phyloP scores from a whole-genome alignment of 1,140 invertebrate genomes.

The Venustaconcha ellipsiformis region DNA sequence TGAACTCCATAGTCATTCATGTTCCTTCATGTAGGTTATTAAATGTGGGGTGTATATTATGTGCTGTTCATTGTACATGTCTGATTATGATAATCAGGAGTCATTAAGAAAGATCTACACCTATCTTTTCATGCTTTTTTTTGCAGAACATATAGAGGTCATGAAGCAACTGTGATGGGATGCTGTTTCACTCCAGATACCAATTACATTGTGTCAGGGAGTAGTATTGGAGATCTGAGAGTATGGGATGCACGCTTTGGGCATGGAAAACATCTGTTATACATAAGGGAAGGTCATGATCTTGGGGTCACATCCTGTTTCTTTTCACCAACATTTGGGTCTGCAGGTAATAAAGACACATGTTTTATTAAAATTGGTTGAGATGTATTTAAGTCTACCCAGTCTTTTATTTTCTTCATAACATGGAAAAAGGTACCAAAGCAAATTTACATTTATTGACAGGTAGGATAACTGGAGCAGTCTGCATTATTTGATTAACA shows the following conservation, averaged over 20 bases:
- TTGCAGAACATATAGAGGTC: conserved; percentile 75
- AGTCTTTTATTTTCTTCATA: too few relatives aligned
- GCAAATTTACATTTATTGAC: too few relatives aligned
- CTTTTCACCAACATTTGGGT: conserved; percentile 72
- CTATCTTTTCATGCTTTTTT: conserved; percentile 14
- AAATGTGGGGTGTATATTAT: background rate
- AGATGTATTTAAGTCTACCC: too few relatives aligned
- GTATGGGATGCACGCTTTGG: conserved; percentile 74
- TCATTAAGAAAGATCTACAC: background rate
- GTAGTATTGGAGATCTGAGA: conserved; percentile 76
- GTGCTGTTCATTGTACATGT: background rate
- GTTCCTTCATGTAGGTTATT: background rate
- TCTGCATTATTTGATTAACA: too few relatives aligned
- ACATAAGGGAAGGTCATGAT: conserved; percentile 79
- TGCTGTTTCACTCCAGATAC: conserved; percentile 78
- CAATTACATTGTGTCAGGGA: conserved; percentile 76
- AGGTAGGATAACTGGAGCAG: too few relatives aligned
- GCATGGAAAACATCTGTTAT: conserved; percentile 67
- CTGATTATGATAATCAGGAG: background rate
- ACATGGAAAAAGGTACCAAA: too few relatives aligned
- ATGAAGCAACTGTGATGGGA: conserved; percentile 77
- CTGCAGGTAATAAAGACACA: conserved; percentile 36
- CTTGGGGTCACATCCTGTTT: conserved; percentile 79
- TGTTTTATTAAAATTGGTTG: background rate
- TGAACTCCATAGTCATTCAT: too few relatives aligned